These are phyloP conservation scores for Steromphala cineraria DNA, from an alignment of 2,888 invertebrate genomes.

Conservation along the genomic window DNA sequence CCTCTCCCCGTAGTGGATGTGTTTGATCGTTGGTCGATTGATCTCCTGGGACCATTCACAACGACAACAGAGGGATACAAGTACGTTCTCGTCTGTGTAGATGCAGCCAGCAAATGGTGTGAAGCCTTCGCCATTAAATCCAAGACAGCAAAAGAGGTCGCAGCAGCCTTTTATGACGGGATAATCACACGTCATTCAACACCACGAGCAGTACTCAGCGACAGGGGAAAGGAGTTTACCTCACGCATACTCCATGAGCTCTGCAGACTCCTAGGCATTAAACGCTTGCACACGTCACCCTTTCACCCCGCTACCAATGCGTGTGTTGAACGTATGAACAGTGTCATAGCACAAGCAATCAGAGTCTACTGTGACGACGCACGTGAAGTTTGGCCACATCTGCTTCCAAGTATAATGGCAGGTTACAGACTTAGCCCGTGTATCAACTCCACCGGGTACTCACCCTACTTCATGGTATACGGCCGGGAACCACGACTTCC, in stretches of 20 bases:
- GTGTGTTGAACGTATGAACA: conserved; percentile 16
- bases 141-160: conserved; percentile 12
- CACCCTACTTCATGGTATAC: conserved; percentile 21
- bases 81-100: conserved; percentile 7
- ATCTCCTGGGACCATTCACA: conserved; percentile 27
- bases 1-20: conserved; percentile 23
- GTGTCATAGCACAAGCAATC: background rate
- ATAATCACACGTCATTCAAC: conserved; percentile 32
- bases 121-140: conserved; percentile 23
- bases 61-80: background rate
- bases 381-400: background rate
- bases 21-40: conserved; percentile 28
- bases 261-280: conserved; percentile 12
- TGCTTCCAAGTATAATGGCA: conserved; percentile 18
- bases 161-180: background rate
- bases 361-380: background rate
- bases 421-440: conserved; percentile 8
- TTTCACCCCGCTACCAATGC: conserved; percentile 21
- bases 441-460: conserved; percentile 6
- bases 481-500: conserved; percentile 16
- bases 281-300: background rate
- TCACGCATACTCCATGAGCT: conserved; percentile 23
- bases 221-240: conserved; percentile 37
- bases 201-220: conserved; percentile 29
- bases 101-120: background rate